Evolutionary conservation across 2,113 vertebrate species (phyloP).

Genomic region (Chaetops frenatus): DNA sequence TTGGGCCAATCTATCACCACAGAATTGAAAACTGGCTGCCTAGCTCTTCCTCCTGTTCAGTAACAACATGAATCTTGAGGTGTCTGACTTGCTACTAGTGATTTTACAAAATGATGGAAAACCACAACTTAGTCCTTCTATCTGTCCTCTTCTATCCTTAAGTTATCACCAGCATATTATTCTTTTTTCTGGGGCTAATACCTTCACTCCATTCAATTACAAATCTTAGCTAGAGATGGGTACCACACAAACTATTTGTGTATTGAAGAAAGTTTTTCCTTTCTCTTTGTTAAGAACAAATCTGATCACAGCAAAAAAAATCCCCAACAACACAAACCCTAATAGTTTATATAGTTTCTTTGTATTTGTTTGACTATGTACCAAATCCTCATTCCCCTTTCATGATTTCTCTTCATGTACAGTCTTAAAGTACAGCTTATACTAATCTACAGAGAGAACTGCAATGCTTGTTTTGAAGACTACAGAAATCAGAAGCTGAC

Average conservation of each 20-base stretch:
- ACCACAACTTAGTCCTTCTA: background rate
- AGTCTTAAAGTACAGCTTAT: background rate
- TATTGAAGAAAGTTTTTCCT: background rate
- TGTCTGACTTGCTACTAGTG: background rate
- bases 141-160: background rate
- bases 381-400: background rate
- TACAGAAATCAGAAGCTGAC: background rate
- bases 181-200: background rate
- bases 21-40: background rate
- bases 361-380: background rate
- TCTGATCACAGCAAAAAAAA: background rate
- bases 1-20: background rate
- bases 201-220: background rate
- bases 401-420: background rate
- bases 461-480: background rate
- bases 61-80: background rate
- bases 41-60: background rate
- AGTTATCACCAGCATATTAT: background rate
- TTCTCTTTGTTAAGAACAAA: background rate
- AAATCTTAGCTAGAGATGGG: background rate
- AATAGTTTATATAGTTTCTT: background rate
- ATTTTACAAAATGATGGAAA: background rate
- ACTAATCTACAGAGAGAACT: background rate
- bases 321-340: background rate
- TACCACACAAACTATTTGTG: background rate